These are phyloP conservation scores for Darevskia nairensis DNA, from an alignment of 2,797 vertebrate genomes.

Conservation along the genomic window DNA sequence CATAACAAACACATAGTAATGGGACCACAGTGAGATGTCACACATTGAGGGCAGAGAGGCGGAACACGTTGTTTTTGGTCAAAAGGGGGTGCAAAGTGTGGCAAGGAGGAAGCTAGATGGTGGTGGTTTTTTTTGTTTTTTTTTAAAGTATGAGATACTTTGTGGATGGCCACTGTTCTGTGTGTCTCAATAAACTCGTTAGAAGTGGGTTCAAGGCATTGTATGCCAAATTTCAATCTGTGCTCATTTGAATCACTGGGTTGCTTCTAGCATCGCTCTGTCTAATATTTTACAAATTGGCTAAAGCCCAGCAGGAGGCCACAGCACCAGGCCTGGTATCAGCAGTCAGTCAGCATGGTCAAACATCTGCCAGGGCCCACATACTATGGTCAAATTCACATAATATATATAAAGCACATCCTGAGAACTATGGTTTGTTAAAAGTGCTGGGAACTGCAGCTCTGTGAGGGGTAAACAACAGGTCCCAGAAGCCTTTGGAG, in stretches of 20 bases:
- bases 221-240: background rate
- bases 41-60: no score
- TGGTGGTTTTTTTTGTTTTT: background rate
- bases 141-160: background rate
- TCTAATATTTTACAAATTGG: background rate
- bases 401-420: no score
- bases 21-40: no score
- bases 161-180: background rate
- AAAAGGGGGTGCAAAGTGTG: background rate
- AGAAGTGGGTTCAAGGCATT: background rate
- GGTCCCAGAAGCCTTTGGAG: no score
- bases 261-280: background rate
- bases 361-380: no score
- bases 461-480: no score
- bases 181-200: background rate
- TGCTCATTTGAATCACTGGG: background rate
- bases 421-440: no score
- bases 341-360: background rate
- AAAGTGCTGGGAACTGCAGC: no score
- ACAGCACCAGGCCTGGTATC: background rate
- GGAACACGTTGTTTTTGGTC: no score
- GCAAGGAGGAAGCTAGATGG: background rate
- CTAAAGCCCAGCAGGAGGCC: background rate
- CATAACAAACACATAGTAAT: no score
- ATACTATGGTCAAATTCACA: background rate